Evolutionary conservation across 2,888 invertebrate genomes (phyloP), one percentile per base, ranked within the genome.

Genomic region (Linyphia triangularis): DNA sequence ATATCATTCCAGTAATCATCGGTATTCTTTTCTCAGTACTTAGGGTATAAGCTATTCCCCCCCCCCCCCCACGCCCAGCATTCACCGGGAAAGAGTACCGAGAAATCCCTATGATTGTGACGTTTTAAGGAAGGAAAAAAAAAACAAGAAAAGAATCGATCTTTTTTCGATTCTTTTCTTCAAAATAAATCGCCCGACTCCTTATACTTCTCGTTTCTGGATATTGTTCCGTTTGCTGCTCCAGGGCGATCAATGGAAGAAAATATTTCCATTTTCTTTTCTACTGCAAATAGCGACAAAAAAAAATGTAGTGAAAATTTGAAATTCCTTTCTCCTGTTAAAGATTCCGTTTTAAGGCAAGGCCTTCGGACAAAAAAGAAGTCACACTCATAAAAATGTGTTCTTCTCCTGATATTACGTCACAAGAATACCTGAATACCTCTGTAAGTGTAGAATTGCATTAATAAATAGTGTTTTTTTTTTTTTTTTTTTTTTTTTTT

Each of bases 1-100:
- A 51, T 51, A 51, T 51, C 51, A 51, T 51, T 51, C 51, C n/a
- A 51, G n/a, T 51, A 51, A 51, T 51, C 51, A 51, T 51, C 51
- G 51, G 51, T 51, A 51, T 51, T 16, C 51, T 51, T 51, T 51
- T 51, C 51, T 51, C 16, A 51, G 51, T 51, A n/a, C n/a, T 51
- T 7, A n/a, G 51, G 51, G n/a, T 5, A n/a, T 13, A n/a, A 51
- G n/a, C n/a, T 51, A n/a, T 51, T 51, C 51, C 51, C n/a, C n/a
- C n/a, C n/a, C n/a, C n/a, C n/a, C n/a, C n/a, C n/a, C n/a, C n/a
- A n/a, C n/a, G n/a, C n/a, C n/a, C n/a, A n/a, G n/a, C n/a, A n/a
- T 51, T 51, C 51, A 16, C 4, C 16, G 51, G n/a, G n/a, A 51
- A 51, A n/a, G n/a, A n/a, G n/a, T 51, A 3, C 51, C 51, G 51